Percentiles rank a stretch among this genome's conserved stretches.
These are phyloP conservation scores for Pogonus chalceus DNA, from an alignment of 1,140 invertebrate genomes.

Conservation along the genomic window DNA sequence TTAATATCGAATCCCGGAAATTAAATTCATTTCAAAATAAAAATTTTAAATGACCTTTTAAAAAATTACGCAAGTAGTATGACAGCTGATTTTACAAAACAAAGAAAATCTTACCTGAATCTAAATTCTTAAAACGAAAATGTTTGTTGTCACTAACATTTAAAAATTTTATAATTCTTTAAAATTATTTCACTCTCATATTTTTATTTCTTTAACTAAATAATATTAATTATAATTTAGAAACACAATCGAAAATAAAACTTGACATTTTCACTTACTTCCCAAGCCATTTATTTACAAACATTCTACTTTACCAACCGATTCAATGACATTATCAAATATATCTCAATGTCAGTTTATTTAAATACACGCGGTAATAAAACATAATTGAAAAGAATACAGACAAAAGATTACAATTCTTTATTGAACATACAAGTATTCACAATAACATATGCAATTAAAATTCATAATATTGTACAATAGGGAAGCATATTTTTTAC, in stretches of 20 bases:
- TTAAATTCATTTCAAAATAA: background rate
- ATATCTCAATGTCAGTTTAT: background rate
- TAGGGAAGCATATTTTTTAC: slow-evolving; percentile 3
- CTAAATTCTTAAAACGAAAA: background rate
- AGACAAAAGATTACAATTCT: background rate
- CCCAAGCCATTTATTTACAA: background rate
- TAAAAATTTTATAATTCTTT: background rate
- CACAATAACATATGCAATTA: background rate
- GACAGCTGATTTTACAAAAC: slow-evolving; percentile 5
- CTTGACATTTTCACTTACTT: slow-evolving; percentile 1
- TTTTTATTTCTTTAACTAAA: background rate
- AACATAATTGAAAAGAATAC: background rate
- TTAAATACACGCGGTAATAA: background rate
- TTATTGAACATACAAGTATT: slow-evolving; percentile 6
- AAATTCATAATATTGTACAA: slow-evolving; percentile 2
- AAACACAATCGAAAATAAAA: background rate
- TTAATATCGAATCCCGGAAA: background rate
- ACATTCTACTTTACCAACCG: background rate
- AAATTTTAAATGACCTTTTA: background rate
- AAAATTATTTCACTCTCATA: slow-evolving; percentile 1
- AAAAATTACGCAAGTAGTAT: slow-evolving; percentile 6
- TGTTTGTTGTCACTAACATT: background rate
- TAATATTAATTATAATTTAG: background rate
- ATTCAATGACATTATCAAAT: background rate
- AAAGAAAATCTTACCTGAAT: slow-evolving; percentile 4